These are phyloP conservation scores for Campoletis sonorensis DNA, from an alignment of 1,140 invertebrate genomes.

Conservation along the genomic window DNA sequence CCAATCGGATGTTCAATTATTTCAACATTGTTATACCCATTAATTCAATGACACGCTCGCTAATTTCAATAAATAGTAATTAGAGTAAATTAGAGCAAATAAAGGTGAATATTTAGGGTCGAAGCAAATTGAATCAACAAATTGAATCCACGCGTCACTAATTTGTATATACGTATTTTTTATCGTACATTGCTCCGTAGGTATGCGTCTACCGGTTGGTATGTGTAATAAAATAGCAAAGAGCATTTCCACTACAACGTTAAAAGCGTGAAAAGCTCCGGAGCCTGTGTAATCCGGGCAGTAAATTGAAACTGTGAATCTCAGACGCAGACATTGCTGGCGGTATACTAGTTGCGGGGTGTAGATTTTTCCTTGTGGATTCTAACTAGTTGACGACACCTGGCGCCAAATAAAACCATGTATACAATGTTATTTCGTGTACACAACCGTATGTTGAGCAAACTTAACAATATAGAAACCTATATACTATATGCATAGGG, in stretches of 20 bases:
- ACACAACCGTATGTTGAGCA: neutral
- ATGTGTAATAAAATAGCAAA: neutral
- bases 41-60: neutral
- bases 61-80: too few species aligned
- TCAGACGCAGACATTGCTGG: neutral
- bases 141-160: too few species aligned
- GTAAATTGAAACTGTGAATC: conserved; percentile 7
- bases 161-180: too few species aligned
- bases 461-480: neutral
- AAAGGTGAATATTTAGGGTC: too few species aligned
- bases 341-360: neutral
- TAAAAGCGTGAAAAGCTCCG: neutral
- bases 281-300: neutral
- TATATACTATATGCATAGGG: neutral
- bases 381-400: conserved; percentile 30
- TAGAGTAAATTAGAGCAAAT: too few species aligned
- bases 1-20: neutral
- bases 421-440: conserved; percentile 1
- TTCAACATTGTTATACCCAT: neutral
- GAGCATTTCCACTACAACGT: neutral
- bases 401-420: conserved; percentile 32
- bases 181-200: too few species aligned
- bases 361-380: conserved; percentile 10
- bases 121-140: too few species aligned
- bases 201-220: neutral